A percentile compares a stretch with the other conserved stretches of the same genome.
Conservation (phyloP, 2,888 invertebrate species). For the Netelia virgata region DNA sequence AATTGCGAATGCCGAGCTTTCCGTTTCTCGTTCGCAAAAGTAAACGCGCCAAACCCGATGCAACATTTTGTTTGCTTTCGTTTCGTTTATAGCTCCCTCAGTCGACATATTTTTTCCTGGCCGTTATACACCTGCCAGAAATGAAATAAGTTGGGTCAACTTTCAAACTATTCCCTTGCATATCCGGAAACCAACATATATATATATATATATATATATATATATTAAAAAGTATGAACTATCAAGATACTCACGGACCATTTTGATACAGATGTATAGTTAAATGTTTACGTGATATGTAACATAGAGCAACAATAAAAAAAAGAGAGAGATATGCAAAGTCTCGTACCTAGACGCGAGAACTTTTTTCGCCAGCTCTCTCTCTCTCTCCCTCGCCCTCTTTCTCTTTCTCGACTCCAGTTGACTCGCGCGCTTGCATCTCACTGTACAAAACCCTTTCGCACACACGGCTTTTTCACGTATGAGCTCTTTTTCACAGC, state of each 20-base stretch:
- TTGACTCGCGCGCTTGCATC: neutral
- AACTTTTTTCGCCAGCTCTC: neutral
- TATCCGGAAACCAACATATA: neutral
- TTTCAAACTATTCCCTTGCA: slow-evolving; percentile 36
- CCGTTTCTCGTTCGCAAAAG: neutral
- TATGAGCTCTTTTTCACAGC: slow-evolving; percentile 42
- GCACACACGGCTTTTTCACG: slow-evolving; percentile 7
- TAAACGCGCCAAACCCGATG: neutral
- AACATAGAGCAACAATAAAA: neutral
- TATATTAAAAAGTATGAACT: slow-evolving; percentile 34
- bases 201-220: neutral
- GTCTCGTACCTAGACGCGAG: slow-evolving; percentile 15
- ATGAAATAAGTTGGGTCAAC: slow-evolving; percentile 55
- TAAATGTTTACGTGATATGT: slow-evolving; percentile 35
- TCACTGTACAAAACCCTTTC: slow-evolving; percentile 1
- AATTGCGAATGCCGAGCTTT: slow-evolving; percentile 22
- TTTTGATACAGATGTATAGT: slow-evolving; percentile 24
- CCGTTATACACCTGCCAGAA: slow-evolving; percentile 27
- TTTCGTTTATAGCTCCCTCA: slow-evolving; percentile 17
- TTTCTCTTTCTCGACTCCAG: neutral
- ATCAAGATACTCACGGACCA: slow-evolving; percentile 15
- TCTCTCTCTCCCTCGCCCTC: neutral
- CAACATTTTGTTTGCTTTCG: slow-evolving; percentile 12
- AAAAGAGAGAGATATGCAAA: slow-evolving; percentile 24
- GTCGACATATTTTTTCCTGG: slow-evolving; percentile 9